Evolutionary conservation across 2,888 invertebrate genomes (phyloP).

Genomic region (Leptinotarsa rubiginosa): DNA sequence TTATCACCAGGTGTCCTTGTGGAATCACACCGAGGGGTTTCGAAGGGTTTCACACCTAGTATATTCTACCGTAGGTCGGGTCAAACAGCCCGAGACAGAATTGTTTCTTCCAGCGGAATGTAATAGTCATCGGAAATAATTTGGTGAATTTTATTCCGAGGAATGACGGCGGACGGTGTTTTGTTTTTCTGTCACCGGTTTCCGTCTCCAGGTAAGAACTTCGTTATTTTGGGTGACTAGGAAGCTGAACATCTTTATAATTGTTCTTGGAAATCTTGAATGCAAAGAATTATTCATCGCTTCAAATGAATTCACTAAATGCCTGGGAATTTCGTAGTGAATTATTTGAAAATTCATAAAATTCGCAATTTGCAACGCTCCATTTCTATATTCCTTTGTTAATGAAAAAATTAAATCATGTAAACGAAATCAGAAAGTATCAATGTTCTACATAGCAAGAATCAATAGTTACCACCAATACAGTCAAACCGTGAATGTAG

Average conservation of each 20-base stretch:
- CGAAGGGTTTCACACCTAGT: slow-evolving; percentile 33
- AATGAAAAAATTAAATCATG: no score
- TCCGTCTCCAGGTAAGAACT: background rate
- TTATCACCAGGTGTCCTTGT: slow-evolving; percentile 38
- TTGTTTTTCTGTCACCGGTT: background rate
- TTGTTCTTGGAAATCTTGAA: background rate
- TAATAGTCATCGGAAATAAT: slow-evolving; percentile 33
- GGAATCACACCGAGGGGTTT: slow-evolving; percentile 12
- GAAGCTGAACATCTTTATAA: background rate
- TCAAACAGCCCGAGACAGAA: slow-evolving; percentile 12
- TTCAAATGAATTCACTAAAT: no score
- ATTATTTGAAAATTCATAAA: no score
- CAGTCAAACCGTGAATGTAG: background rate
- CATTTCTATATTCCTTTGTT: no score
- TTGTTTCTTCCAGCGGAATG: slow-evolving; percentile 21
- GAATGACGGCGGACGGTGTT: background rate
- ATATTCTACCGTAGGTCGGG: slow-evolving; percentile 3
- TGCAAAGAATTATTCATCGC: background rate
- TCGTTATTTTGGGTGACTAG: background rate
- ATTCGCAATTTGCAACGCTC: no score
- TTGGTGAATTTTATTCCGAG: slow-evolving; percentile 10
- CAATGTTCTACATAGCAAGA: no score
- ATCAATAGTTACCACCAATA: no score
- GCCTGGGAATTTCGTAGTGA: no score
- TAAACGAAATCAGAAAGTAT: no score